A percentile compares a stretch with the other conserved stretches of the same genome.
phyloP scores from a whole-genome alignment of 2,797 vertebrate genomes.

The Nothura maculosa region DNA sequence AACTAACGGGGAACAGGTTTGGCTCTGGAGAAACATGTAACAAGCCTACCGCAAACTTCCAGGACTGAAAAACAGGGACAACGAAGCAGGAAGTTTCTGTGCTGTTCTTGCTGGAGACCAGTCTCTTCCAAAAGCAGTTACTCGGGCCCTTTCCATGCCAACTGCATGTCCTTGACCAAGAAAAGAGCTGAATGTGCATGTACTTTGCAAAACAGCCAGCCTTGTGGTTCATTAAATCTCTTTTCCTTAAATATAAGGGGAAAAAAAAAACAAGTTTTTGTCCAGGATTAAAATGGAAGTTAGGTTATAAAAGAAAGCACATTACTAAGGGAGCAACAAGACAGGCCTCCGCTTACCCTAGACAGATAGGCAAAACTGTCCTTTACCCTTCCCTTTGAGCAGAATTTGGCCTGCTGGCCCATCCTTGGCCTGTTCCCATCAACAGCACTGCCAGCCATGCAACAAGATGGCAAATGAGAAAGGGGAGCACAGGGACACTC shows the following conservation, averaged over 20 bases:
- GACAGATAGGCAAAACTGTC: not conserved
- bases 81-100: slow-evolving; percentile 3
- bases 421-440: not conserved
- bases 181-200: slow-evolving; percentile 71
- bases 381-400: not conserved
- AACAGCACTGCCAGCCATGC: not conserved
- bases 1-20: slow-evolving; percentile 15
- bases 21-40: slow-evolving; percentile 23
- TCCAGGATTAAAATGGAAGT: slow-evolving; percentile 1
- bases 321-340: not conserved
- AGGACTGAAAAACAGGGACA: slow-evolving; percentile 30
- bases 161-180: slow-evolving; percentile 53
- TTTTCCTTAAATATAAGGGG: slow-evolving; percentile 35
- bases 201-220: slow-evolving; percentile 53
- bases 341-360: not conserved
- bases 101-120: slow-evolving; percentile 2
- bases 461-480: not conserved
- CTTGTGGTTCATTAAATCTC: slow-evolving; percentile 61
- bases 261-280: too few species aligned
- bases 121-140: not conserved
- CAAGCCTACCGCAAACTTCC: not conserved
- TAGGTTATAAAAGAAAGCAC: not conserved
- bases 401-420: not conserved
- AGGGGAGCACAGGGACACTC: not conserved
- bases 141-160: slow-evolving; percentile 48